phyloP scores from a whole-genome alignment of 2,113 vertebrate species.

The Eira barbara region DNA sequence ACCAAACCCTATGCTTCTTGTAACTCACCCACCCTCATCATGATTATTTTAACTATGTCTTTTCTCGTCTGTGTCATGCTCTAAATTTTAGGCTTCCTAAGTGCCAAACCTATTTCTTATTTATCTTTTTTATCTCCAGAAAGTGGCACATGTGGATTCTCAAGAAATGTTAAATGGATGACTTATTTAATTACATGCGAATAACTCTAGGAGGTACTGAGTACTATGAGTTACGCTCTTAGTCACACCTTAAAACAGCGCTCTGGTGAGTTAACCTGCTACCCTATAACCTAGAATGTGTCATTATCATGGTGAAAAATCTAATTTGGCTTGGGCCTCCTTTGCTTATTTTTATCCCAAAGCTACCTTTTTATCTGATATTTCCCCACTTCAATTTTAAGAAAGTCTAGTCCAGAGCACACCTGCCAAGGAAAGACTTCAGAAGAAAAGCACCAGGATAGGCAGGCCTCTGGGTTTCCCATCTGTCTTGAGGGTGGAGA shows the following conservation, averaged over 20 bases:
- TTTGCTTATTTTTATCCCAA: not conserved
- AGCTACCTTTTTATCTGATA: not conserved
- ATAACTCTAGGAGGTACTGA: not conserved
- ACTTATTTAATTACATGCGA: not conserved
- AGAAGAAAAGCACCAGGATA: not conserved
- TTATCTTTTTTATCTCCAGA: not conserved
- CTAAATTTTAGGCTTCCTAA: not conserved
- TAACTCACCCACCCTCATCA: not conserved
- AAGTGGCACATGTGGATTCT: not conserved
- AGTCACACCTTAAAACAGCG: not conserved
- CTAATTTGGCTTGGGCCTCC: not conserved
- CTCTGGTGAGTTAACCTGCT: not conserved
- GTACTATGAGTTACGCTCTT: not conserved
- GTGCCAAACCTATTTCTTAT: not conserved
- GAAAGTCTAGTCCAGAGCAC: not conserved
- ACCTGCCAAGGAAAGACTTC: not conserved
- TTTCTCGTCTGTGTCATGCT: not conserved
- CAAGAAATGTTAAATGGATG: not conserved
- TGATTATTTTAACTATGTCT: not conserved
- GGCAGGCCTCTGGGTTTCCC: not conserved
- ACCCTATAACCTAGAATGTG: not conserved
- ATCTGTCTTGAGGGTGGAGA: not conserved
- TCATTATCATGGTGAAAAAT: not conserved
- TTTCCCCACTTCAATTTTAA: not conserved
- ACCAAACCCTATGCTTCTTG: not conserved